Base-by-base conservation (phyloP, 2,113 vertebrate species). In the Damaliscus lunatus region DNA sequence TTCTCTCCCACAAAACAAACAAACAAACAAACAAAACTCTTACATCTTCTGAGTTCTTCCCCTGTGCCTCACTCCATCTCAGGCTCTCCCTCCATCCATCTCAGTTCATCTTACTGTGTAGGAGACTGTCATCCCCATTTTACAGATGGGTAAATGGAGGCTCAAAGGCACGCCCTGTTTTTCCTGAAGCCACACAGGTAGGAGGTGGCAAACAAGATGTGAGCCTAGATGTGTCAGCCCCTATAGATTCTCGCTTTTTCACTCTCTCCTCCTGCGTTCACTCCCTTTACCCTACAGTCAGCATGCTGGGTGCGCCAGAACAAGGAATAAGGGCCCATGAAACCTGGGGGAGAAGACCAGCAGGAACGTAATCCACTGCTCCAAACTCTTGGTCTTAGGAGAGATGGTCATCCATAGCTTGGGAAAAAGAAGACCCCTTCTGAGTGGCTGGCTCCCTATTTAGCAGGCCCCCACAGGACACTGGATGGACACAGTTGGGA, bases 381-480 rank as follows among this genome's bases (percentile, higher is more conserved):
- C 46, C 40, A 46, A 43, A 71, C 31, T 36, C 27, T 7, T 15
- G 15, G 53, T 62, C 80, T 77, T 31, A 52, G 43, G 74, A 95
- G 8, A 11, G 11, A 33, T 6, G 36, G 36, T 3, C 3, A 7
- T 27, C 46, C 40, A 2, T 3, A 50, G 67, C 16, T 0, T 17
- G 5, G 31, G 33, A 21, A 67, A 8, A 67, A 8, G 25, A 78
- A 52, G 27, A 13, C 25, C 29, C 27, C 48, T 21, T 21, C 31
- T 15, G 55, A 87, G 64, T 16, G 84, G 11, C 23, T 14, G 10
- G 3, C 46, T 83, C 59, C 31, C 40, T 55, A 9, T 7, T 25
- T 0, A 59, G 33, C n/a, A 91, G 90, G 46, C 17, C 80, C n/a
- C n/a, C 46, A 93, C 53, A 86, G 36, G 23, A 48, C 25, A 33